Base-by-base conservation (phyloP, 2,113 vertebrate genomes). In the Podocnemis expansa region DNA sequence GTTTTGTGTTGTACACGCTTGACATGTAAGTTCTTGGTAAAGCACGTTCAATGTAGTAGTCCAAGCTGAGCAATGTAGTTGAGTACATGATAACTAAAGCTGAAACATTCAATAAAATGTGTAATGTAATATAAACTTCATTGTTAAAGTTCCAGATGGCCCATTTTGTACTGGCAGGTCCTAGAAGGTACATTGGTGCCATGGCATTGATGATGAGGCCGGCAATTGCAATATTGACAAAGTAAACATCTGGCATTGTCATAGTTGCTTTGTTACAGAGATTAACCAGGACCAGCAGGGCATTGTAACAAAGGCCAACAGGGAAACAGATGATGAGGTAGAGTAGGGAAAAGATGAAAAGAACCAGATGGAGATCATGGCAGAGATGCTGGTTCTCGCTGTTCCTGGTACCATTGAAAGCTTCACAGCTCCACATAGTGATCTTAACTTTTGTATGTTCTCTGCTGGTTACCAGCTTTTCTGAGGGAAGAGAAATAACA, bases 211-310 rank as follows among this genome's bases (percentile, higher is more conserved):
- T 99, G 94, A 99, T 98, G 16, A 99, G 98, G 19, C 99, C 99
- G 0, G 99, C 99, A 0, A 99, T 98, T 8, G 99, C 99, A 60
- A 99, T 99, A 98, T 99, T 99, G 93, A 99, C 99, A 1, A 99
- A 99, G 95, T 99, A 99, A 84, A 99, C 99, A 0, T 99, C 99
- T 0, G 99, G 99, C 99, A 99, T 99, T 52, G 99, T 99, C 99
- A 99, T 99, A 54, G 98, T 98, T 43, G 98, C 98, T 96, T 99
- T 99, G 98, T 99, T 99, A 85, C 98, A 98, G 86, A 99, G 98
- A 96, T 99, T 99, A 82, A 99, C 99, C 58, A 98, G 98, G 41
- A 99, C 98, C 97, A 99, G 97, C 97, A 99, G 98, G 58, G 97
- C 96, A 1, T 99, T 99, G 98, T 99, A 99, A 96, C 98, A 99